Evolutionary conservation across 1,140 invertebrate genomes (phyloP).

Genomic region (Magallana ariakensis): DNA sequence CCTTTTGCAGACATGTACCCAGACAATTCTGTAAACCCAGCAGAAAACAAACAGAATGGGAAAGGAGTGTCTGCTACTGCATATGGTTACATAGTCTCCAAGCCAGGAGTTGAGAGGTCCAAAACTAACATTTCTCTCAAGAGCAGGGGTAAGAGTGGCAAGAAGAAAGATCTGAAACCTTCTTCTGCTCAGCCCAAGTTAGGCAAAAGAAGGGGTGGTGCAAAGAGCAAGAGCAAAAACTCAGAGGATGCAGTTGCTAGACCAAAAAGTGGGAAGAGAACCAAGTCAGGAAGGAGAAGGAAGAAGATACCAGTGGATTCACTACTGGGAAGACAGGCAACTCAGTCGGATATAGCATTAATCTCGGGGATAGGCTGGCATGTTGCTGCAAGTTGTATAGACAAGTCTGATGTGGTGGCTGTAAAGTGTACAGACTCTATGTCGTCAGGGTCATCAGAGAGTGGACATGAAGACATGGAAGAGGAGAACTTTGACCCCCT

Average conservation of each 20-base stretch:
- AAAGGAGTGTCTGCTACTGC: slow-evolving; percentile 60
- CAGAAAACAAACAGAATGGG: slow-evolving; percentile 2
- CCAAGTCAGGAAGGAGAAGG: slow-evolving; percentile 62
- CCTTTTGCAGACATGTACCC: slow-evolving; percentile 70
- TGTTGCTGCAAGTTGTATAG: slow-evolving; percentile 70
- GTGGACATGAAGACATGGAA: slow-evolving; percentile 56
- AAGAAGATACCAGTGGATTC: slow-evolving; percentile 55
- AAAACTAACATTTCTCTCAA: slow-evolving; percentile 65
- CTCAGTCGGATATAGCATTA: slow-evolving; percentile 69
- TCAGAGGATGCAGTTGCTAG: slow-evolving; percentile 62
- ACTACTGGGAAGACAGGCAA: slow-evolving; percentile 57
- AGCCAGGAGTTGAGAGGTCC: slow-evolving; percentile 62
- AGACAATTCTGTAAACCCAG: slow-evolving; percentile 39
- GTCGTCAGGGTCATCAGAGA: slow-evolving; percentile 59
- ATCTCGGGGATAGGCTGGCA: slow-evolving; percentile 77
- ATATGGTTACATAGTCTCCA: slow-evolving; percentile 67
- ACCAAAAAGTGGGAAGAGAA: slow-evolving; percentile 69
- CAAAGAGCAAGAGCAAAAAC: slow-evolving; percentile 64
- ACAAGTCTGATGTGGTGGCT: slow-evolving; percentile 69
- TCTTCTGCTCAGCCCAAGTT: slow-evolving; percentile 55
- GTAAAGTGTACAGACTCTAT: slow-evolving; percentile 52
- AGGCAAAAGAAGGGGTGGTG: slow-evolving; percentile 60
- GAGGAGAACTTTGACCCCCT: slow-evolving; percentile 46
- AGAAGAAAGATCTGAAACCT: slow-evolving; percentile 66
- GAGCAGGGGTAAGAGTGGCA: slow-evolving; percentile 62